These are phyloP conservation scores for Ephydatia muelleri DNA, from an alignment of 37 sponge, comb jelly and placozoan species.

Conservation along the genomic window DNA sequence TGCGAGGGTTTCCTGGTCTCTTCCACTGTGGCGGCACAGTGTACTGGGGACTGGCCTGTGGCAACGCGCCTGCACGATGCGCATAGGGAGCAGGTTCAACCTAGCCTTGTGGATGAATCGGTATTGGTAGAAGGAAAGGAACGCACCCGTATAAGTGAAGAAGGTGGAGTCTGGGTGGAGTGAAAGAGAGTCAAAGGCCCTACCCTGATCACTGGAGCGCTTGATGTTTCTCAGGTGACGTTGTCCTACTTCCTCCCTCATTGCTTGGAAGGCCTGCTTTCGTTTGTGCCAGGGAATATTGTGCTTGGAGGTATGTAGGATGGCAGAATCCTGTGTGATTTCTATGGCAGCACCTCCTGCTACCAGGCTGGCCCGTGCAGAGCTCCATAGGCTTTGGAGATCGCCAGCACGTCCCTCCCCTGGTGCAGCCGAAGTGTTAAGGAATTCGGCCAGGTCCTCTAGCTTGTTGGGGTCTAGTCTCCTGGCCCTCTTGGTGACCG, in stretches of 20 bases:
- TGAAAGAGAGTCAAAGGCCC: conserved; percentile 3
- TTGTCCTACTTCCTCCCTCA: not conserved
- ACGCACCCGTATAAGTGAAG: conserved; percentile 33
- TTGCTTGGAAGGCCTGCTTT: not conserved
- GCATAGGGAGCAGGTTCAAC: conserved; percentile 36
- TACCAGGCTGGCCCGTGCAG: conserved; percentile 1
- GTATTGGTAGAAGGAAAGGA: conserved; percentile 24
- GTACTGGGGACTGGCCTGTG: not conserved
- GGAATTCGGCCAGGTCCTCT: not conserved
- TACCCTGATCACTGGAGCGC: conserved; percentile 41
- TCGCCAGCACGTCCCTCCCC: conserved; percentile 1
- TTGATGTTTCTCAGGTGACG: not conserved
- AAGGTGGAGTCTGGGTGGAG: conserved; percentile 24
- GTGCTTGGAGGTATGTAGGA: conserved; percentile 1
- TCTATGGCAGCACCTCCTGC: conserved; percentile 1
- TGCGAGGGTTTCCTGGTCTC: conserved; percentile 18
- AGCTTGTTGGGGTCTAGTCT: not conserved
- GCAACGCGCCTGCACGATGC: conserved; percentile 18
- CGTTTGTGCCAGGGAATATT: not conserved
- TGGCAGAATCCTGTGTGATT: not conserved
- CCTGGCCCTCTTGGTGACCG: conserved; percentile 1
- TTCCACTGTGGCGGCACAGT: conserved; percentile 4
- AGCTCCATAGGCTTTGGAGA: not conserved
- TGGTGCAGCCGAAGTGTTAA: conserved; percentile 1
- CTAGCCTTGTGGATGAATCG: conserved; percentile 38